Evolutionary conservation across 2,888 invertebrate genomes (phyloP), one percentile per base, ranked within the genome.

Genomic region (Rotaria magnacalcarata): DNA sequence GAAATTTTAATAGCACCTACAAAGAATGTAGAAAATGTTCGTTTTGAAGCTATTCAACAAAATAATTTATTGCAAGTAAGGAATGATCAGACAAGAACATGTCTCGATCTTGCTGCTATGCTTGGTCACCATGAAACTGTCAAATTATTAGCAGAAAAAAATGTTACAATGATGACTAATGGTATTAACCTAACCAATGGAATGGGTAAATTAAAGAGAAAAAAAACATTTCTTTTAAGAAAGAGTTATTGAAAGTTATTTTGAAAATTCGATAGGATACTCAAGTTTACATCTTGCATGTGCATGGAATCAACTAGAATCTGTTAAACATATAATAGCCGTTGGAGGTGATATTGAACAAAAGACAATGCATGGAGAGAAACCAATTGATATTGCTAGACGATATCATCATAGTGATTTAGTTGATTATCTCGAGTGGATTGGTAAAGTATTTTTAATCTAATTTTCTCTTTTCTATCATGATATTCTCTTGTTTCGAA

Each of bases 361-460:
- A 6, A 21, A 41, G 41, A 75, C 75, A 24, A 24, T 24, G 2
- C 19, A 75, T 75, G 75, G 75, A 19, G 75, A 75, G 24, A 75
- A 43, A 75, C 75, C 75, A 11, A 75, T 75, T 10, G 75, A 75
- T 75, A n/a, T 75, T 43, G 75, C 75, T 11, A 41, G n/a, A 75
- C 75, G 75, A 24, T 75, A 75, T 47, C 21, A 75, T 43, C 75
- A 75, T 47, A 24, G 21, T 47, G 75, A 75, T 24, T 43, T 75
- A 24, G 47, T 75, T 43, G 75, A 75, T n/a, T 75, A 75, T n/a
- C 41, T 75, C 0, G 47, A 75, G 47, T 75, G 75, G 75, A 75
- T 75, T 75, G 75, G 75, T 75, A 75, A 52, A 16, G 16, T 52
- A 52, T 14, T 16, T 16, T 52, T 3, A 52, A 75, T 24, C 7